Conservation (phyloP, 2,888 invertebrate genomes). For the Ephialtes manifestator region DNA sequence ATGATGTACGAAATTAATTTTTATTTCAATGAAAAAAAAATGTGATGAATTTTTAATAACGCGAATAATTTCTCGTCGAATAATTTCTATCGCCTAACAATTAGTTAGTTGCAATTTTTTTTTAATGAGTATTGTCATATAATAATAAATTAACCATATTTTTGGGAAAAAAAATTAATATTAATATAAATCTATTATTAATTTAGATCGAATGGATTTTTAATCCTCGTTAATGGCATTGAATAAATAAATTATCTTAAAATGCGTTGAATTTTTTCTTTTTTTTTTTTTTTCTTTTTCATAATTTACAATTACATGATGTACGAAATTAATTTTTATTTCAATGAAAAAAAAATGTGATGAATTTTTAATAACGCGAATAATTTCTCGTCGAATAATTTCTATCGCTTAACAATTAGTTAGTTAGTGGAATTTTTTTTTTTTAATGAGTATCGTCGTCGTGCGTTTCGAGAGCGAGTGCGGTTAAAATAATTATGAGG, state of each 20-base stretch:
- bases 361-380: background rate
- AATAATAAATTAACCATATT: background rate
- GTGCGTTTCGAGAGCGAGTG: constrained; percentile 61
- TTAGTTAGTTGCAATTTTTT: too few species aligned
- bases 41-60: too few species aligned
- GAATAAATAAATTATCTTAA: background rate
- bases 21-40: too few species aligned
- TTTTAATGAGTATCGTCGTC: constrained; percentile 47
- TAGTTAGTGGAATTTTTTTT: background rate
- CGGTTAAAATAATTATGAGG: constrained; percentile 65
- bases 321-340: too few species aligned
- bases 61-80: too few species aligned
- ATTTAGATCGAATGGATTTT: background rate
- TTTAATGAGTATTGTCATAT: too few species aligned
- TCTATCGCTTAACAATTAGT: background rate
- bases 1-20: too few species aligned
- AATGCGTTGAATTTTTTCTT: background rate
- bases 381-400: background rate
- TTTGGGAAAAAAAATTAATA: background rate
- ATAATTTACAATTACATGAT: too few species aligned
- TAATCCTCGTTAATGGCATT: background rate
- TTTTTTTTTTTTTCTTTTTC: too few species aligned
- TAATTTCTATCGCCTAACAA: too few species aligned
- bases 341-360: too few species aligned
- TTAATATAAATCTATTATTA: background rate